phyloP scores from a whole-genome alignment of 2,797 vertebrate genomes.

The Oreonectes daqikongensis region DNA sequence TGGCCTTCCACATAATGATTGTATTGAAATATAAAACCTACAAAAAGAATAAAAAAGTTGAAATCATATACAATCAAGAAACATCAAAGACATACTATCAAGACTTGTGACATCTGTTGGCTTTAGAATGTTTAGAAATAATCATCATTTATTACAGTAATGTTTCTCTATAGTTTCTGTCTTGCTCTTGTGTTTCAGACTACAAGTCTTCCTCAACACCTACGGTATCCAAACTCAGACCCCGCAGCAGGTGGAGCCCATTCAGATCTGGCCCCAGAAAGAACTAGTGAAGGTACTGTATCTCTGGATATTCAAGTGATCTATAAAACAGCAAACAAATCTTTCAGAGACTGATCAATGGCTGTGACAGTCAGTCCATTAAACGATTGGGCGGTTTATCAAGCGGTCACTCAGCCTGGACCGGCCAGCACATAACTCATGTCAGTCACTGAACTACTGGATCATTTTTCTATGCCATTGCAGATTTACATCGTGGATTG shows the following conservation, averaged over 20 bases:
- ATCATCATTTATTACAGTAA: background rate
- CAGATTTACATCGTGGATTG: slow-evolving; percentile 8
- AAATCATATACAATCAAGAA: background rate
- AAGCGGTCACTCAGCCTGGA: slow-evolving; percentile 22
- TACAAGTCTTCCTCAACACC: slow-evolving; percentile 98
- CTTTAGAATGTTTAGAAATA: background rate
- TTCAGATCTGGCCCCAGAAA: slow-evolving; percentile 98
- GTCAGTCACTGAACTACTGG: background rate
- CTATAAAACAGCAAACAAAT: slow-evolving; percentile 15
- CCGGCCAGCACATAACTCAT: slow-evolving; percentile 2
- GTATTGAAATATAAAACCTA: background rate
- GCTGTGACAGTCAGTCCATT: slow-evolving; percentile 10
- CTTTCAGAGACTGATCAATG: background rate
- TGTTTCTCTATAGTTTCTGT: background rate
- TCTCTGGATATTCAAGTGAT: slow-evolving; percentile 9
- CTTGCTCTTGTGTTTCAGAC: slow-evolving; percentile 67
- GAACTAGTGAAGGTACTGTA: slow-evolving; percentile 91
- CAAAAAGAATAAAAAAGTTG: background rate
- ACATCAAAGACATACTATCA: background rate
- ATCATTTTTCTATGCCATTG: background rate
- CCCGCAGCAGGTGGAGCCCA: slow-evolving; percentile 96
- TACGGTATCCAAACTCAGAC: slow-evolving; percentile 98
- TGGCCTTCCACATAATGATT: background rate
- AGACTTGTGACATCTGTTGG: background rate
- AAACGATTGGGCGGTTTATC: slow-evolving; percentile 23